phyloP scores from a whole-genome alignment of 2,113 vertebrate genomes.

The Nettapus auritus region DNA sequence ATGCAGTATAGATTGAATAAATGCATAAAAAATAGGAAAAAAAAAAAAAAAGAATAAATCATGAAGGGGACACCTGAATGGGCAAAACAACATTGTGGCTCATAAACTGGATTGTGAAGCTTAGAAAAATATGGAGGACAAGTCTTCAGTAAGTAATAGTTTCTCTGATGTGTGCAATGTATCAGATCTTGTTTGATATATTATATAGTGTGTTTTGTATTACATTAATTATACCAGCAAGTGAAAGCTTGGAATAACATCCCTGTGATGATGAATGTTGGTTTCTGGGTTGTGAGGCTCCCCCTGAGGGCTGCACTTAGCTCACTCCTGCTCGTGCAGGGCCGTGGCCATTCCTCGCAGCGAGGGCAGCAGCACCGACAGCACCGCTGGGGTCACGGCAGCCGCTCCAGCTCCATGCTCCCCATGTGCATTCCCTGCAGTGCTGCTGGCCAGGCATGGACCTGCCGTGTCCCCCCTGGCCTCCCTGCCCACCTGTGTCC shows the following conservation, averaged over 20 bases:
- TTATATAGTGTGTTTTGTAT: fast-evolving
- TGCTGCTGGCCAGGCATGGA: not conserved
- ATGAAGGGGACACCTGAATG: not conserved
- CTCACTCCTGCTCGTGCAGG: too few relatives aligned
- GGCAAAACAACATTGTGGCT: not conserved
- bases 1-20: not conserved
- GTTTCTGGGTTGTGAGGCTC: not conserved
- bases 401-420: too few relatives aligned
- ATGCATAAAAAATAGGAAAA: not conserved
- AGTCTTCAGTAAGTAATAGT: not conserved
- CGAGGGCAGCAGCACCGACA: too few relatives aligned
- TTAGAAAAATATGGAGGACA: not conserved
- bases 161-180: not conserved
- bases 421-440: too few relatives aligned
- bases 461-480: too few relatives aligned
- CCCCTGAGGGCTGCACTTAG: fast-evolving
- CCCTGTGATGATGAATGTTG: not conserved
- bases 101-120: not conserved
- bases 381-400: not conserved
- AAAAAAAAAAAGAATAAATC: not conserved
- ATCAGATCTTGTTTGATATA: not conserved
- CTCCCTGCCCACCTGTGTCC: too few relatives aligned
- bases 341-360: too few relatives aligned
- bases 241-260: not conserved
- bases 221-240: not conserved